These are phyloP conservation scores for Toxonevra muliebris DNA, from an alignment of 2,888 invertebrate species.

Conservation along the genomic window DNA sequence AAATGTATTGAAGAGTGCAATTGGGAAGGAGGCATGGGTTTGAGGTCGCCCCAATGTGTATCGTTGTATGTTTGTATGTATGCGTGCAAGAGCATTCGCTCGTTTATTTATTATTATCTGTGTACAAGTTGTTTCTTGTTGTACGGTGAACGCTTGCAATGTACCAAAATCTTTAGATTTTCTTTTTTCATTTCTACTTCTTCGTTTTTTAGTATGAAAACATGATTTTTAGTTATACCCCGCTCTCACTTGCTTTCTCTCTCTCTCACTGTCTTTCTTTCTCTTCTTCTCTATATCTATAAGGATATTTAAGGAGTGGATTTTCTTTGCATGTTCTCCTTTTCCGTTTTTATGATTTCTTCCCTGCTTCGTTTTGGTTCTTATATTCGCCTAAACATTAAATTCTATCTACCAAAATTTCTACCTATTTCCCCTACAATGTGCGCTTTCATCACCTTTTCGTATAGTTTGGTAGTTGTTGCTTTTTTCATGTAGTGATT, in stretches of 20 bases:
- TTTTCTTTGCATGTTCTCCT: not conserved
- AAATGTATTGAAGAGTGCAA: no score
- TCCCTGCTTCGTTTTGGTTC: no score
- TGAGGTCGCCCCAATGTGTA: no score
- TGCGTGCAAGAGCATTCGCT: constrained; percentile 28
- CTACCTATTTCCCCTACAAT: not conserved
- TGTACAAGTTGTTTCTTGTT: constrained; percentile 58
- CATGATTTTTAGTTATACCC: not conserved
- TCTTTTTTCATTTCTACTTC: not conserved
- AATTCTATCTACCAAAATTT: no score
- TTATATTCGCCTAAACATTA: no score
- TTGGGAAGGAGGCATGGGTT: no score
- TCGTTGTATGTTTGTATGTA: no score
- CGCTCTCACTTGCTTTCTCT: not conserved
- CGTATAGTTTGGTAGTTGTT: not conserved
- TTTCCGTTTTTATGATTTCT: not conserved
- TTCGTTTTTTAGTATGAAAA: not conserved
- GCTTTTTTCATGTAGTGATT: constrained; percentile 18
- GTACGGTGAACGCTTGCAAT: constrained; percentile 42
- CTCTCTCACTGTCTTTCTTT: not conserved
- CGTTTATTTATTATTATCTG: constrained; percentile 59
- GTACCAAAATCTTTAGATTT: constrained; percentile 11
- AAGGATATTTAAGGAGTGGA: constrained; percentile 7
- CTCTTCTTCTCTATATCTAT: not conserved
- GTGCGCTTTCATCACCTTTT: constrained; percentile 9